Evolutionary conservation across 2,888 invertebrate species (phyloP).

Genomic region (Amiota communis): DNA sequence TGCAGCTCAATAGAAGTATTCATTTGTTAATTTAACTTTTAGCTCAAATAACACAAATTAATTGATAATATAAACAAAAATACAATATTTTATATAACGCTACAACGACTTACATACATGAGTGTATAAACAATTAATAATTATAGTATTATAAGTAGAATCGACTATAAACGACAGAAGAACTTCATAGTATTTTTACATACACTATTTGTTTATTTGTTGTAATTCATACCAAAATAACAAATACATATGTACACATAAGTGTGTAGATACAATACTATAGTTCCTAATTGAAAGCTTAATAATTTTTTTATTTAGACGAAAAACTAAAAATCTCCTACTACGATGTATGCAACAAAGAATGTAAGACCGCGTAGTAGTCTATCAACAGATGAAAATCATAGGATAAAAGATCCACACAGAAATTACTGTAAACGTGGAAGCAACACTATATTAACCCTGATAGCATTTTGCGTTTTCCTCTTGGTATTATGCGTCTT

Average conservation of each 20-base stretch:
- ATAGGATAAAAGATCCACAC: slow-evolving; percentile 63
- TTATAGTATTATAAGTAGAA: no score
- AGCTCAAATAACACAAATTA: no score
- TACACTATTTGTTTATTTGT: no score
- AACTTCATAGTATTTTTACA: no score
- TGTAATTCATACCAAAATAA: no score
- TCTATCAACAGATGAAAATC: slow-evolving; percentile 71
- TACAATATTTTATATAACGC: not conserved
- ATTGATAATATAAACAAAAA: no score
- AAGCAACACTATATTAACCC: slow-evolving; percentile 67
- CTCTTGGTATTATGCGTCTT: slow-evolving; percentile 69
- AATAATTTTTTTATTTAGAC: no score
- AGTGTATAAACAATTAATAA: not conserved
- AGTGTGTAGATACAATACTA: no score
- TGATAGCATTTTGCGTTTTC: slow-evolving; percentile 71
- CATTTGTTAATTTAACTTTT: not conserved
- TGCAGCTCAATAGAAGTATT: not conserved
- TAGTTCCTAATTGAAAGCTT: no score
- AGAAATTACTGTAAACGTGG: slow-evolving; percentile 50
- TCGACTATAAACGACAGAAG: no score
- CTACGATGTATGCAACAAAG: slow-evolving; percentile 68
- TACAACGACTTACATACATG: not conserved
- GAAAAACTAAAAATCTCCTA: no score
- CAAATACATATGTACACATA: no score
- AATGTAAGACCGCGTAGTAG: slow-evolving; percentile 71